Percentiles rank a stretch among this genome's conserved stretches.
These are phyloP conservation scores for Coregonus clupeaformis DNA, from an alignment of 2,113 vertebrate species.

Conservation along the genomic window DNA sequence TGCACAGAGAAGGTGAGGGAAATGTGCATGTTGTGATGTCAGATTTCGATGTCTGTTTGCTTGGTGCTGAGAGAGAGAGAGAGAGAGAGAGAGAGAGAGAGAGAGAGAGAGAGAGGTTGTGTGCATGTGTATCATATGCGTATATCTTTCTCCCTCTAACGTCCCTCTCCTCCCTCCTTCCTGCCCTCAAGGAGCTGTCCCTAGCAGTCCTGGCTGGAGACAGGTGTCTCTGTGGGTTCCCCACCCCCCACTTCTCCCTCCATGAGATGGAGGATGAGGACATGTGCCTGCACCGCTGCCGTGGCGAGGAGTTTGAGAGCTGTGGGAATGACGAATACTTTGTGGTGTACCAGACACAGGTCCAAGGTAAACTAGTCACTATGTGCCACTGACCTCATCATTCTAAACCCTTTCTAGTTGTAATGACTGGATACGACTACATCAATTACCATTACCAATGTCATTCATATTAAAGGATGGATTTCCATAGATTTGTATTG, in stretches of 20 bases:
- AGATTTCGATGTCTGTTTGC: not conserved
- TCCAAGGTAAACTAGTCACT: conserved; percentile 81
- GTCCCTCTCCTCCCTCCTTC: not conserved
- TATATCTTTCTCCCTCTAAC: conserved; percentile 10
- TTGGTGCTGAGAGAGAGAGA: not conserved
- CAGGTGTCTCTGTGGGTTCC: conserved; percentile 87
- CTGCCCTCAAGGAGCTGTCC: conserved; percentile 81
- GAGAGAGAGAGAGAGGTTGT: conserved; percentile 11
- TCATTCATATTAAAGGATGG: not conserved
- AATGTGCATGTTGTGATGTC: not conserved
- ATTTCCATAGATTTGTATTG: not conserved
- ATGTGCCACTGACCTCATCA: not conserved
- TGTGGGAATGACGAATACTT: conserved; percentile 87
- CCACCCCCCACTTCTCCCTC: conserved; percentile 86
- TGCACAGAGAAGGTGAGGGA: conserved; percentile 90
- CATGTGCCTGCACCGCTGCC: conserved; percentile 85
- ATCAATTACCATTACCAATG: not conserved
- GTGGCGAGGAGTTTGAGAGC: conserved; percentile 88
- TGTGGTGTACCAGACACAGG: conserved; percentile 95
- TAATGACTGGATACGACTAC: not conserved
- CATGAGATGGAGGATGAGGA: conserved; percentile 89
- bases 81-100: conserved; percentile 14
- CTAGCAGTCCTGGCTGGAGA: conserved; percentile 85
- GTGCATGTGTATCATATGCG: no score
- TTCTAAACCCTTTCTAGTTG: not conserved